Base-by-base conservation (phyloP, 2,113 vertebrate species). In the Burhinus oedicnemus region DNA sequence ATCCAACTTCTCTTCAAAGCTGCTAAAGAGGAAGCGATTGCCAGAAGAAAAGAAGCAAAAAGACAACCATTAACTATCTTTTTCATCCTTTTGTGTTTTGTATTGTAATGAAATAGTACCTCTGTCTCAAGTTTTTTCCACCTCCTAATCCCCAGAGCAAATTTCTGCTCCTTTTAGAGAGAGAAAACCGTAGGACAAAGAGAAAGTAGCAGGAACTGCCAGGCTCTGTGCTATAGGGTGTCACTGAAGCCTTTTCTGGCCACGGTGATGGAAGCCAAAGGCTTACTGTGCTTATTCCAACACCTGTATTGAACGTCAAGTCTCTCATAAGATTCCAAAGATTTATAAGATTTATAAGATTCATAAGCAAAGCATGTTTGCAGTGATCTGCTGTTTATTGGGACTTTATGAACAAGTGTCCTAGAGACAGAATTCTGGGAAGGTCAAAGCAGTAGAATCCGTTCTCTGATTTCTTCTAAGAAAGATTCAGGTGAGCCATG, bases 81-180 rank as follows among this genome's bases (percentile, higher is more conserved):
- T 74, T 79, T 96, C 57, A 87, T 83, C 30, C 47, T 71, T 93
- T 78, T 82, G 40, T 58, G 32, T 88, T 95, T 97, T 77, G 83
- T 90, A 61, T 93, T 89, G 74, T 93, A 96, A 89, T 81, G 90
- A 97, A 97, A 75, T 54, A 77, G 60, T 91, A 90, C 45, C 36
- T 36, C 84, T 88, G 36, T 82, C 72, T 96, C 40, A 55, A 58
- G 29, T 86, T 93, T 93, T 96, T 97, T 94, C 93, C 90, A 96
- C 65, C 58, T 57, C 75, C 81, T 96, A 95, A 97, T 97, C 96
- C 93, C 64, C 54, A 64, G 92, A 97, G 95, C 95, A 98, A 98
- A 98, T 98, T 94, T 89, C 87, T 96, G 36, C 83, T 95, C 90
- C 90, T 98, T 97, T 97, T 90, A 91, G 83, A 97, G 96, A 97